Evolutionary conservation across 2,888 invertebrate species (phyloP), one percentile per base, ranked within the genome.

Genomic region (Cyclophora albipunctata): DNA sequence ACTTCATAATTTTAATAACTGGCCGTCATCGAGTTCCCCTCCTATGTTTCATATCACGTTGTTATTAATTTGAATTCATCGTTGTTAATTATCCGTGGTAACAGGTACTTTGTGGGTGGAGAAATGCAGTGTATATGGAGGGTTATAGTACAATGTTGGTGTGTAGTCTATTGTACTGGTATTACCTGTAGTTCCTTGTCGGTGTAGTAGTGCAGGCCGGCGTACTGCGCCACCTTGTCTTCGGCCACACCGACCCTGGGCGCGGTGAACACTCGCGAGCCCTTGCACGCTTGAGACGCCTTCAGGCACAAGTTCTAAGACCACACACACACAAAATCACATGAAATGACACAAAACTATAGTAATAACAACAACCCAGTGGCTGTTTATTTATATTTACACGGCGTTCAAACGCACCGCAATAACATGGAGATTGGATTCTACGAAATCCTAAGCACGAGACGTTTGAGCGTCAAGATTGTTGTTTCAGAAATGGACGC

Each of bases 271-370:
- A 92, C 87, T 49, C 96, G 91, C 64, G 92, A 94, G 42, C 93
- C 93, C 81, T 96, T 96, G 86, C 97, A 97, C 46, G 96, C 96
- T 71, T 96, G 95, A 59, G 93, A 93, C 51, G 95, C 93, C 84
- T 96, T 95, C 70, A 97, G 90, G 81, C 97, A 97, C 58, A 97
- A 90, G 83, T 97, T 97, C 89, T 97, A 95, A 95, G 84, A 96
- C 96, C 75, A 83, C 75, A 81, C 75, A 76, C 63, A 67, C 47
- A 63, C 60, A 64, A 65, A 69, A 69, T 67, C 66, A 69, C 66
- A 62, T 69, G 61, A 73, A 74, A 72, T 70, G 72, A 67, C 62
- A 68, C 59, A 64, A 63, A 62, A 66, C 58, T 54, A 71, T 64
- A 64, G 69, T 71, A 69, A 73, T 73, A 67, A 70, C 62, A 52